A percentile compares a stretch with the other conserved stretches of the same genome.
Evolutionary conservation across 2,797 vertebrate species (phyloP).

Genomic region (Onychomys arenicola): DNA sequence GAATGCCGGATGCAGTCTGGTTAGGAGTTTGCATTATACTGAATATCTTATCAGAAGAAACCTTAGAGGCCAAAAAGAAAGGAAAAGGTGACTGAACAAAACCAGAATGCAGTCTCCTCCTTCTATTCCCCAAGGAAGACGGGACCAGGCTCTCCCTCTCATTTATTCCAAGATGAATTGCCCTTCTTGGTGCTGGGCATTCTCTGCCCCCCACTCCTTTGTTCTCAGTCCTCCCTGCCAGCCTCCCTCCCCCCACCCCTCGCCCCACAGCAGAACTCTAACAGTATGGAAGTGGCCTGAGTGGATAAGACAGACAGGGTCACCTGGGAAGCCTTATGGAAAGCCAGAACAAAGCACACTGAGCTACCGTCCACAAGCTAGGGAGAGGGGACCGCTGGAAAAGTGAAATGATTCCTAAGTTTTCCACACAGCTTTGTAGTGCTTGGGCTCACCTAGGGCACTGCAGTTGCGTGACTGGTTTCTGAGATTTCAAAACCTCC

Average conservation of each 20-base stretch:
- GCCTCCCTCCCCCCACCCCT: no score
- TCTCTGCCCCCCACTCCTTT: not conserved
- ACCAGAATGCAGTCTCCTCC: not conserved
- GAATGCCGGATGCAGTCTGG: not conserved
- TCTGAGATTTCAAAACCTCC: not conserved
- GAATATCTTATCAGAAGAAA: not conserved
- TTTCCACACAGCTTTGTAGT: not conserved
- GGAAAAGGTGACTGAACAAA: not conserved
- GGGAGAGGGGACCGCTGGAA: accelerated
- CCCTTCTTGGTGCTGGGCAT: not conserved
- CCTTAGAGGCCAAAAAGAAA: not conserved
- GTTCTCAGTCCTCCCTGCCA: not conserved
- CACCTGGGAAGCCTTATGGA: not conserved
- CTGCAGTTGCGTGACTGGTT: not conserved
- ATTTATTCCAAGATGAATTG: not conserved
- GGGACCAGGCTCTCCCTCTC: not conserved
- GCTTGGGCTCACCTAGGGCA: no score
- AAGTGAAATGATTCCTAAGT: not conserved
- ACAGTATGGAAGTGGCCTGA: not conserved
- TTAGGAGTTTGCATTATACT: not conserved
- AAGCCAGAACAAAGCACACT: not conserved
- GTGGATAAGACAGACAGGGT: not conserved
- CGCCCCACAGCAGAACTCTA: not conserved
- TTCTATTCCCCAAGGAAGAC: not conserved
- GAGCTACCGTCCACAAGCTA: not conserved